Conservation (phyloP, 2,888 invertebrate genomes). For the Schizotus pectinicornis region DNA sequence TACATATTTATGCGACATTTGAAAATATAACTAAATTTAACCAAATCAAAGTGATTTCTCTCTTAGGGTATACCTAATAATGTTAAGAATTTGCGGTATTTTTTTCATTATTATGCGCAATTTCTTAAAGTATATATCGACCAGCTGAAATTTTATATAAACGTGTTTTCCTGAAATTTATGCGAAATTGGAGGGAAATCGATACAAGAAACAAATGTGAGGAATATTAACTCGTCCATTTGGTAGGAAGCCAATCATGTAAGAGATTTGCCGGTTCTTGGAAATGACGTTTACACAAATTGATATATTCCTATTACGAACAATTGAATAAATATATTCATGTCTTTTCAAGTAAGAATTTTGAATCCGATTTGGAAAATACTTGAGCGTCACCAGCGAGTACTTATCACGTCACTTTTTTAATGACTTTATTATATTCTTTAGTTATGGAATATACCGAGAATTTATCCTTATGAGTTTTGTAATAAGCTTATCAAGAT, state of each 20-base stretch:
- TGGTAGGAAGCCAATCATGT: neutral
- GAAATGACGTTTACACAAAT: constrained; percentile 5
- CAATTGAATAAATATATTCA: constrained; percentile 6
- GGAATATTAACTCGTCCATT: neutral
- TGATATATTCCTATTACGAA: constrained; percentile 3
- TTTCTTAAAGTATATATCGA: neutral
- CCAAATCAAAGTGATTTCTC: neutral
- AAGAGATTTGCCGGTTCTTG: constrained; percentile 1
- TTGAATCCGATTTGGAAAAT: no score
- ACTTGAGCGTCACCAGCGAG: no score
- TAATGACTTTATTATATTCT: constrained; percentile 19
- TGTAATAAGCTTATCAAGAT: constrained; percentile 28
- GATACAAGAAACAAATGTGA: neutral
- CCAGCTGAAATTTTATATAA: neutral
- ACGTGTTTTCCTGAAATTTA: neutral
- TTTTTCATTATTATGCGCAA: constrained; percentile 1
- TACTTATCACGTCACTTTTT: neutral
- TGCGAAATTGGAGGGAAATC: neutral
- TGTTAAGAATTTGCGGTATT: neutral
- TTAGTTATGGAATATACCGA: constrained; percentile 8
- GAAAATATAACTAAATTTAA: constrained; percentile 8
- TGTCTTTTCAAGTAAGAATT: constrained; percentile 23
- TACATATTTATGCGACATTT: constrained; percentile 28
- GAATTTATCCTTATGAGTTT: constrained; percentile 19
- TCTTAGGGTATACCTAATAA: no score